Evolutionary conservation across 1,140 invertebrate species (phyloP).

Genomic region (Brachionus rubens): DNA sequence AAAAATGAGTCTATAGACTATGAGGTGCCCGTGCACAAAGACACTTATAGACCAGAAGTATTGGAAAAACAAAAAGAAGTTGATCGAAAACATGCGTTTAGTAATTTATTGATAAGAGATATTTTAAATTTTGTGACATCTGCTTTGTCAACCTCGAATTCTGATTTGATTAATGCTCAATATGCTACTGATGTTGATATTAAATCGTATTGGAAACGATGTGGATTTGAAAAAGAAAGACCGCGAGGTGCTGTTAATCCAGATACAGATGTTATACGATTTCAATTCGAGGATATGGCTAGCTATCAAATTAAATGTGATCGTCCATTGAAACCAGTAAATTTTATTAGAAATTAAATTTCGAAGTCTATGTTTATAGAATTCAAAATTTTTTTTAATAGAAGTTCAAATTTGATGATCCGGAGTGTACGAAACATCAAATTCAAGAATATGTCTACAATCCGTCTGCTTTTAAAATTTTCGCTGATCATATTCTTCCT

Average conservation of each 20-base stretch:
- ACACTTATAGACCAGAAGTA: slow-evolving; percentile 5
- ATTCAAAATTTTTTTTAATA: too few species aligned
- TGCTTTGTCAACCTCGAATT: not conserved
- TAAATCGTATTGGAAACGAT: slow-evolving; percentile 24
- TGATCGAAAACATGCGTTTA: not conserved
- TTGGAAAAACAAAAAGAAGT: not conserved
- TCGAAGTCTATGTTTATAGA: too few species aligned
- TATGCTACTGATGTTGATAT: slow-evolving; percentile 19
- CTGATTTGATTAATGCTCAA: slow-evolving; percentile 23
- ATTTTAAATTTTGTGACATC: slow-evolving; percentile 7
- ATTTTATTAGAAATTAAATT: too few species aligned
- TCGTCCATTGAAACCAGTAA: slow-evolving; percentile 7
- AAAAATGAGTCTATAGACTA: slow-evolving; percentile 2
- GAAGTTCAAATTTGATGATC: not conserved
- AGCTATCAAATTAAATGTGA: slow-evolving; percentile 29
- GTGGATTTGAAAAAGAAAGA: slow-evolving; percentile 20
- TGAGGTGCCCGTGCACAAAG: not conserved
- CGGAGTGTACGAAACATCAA: not conserved
- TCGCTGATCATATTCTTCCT: slow-evolving; percentile 30
- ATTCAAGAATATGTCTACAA: not conserved
- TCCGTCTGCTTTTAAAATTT: slow-evolving; percentile 21
- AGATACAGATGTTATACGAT: not conserved
- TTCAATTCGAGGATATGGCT: slow-evolving; percentile 41
- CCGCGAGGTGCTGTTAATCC: not conserved
- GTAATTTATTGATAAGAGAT: slow-evolving; percentile 12